Base-by-base conservation (phyloP, 2,797 vertebrate species). In the Falco berigora region DNA sequence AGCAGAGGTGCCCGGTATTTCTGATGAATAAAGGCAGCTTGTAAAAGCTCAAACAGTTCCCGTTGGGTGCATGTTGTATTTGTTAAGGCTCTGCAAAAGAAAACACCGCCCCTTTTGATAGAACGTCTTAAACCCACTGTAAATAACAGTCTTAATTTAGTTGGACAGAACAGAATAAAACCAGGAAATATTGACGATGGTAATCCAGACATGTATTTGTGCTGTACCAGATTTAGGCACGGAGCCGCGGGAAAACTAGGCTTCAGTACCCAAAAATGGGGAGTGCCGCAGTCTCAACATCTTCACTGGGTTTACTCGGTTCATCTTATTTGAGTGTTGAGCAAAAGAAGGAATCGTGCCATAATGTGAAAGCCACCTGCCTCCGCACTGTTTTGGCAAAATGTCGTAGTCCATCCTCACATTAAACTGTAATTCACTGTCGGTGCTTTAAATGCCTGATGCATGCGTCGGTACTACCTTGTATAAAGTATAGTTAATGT, bases 391-490 rank as follows among this genome's bases (percentile, higher is more conserved):
- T 19, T 58, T 12, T 40, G 91, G 63, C 72, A 63, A 24, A 79
- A 56, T 25, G 59, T 80, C 72, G 12, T 58, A 34, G 44, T 19
- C 13, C 30, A 12, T 18, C 47, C 49, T 73, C 74, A 74, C 34
- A 53, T 50, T 10, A 14, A 80, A 18, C 23, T 34, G 1, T 7
- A 46, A 14, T 58, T 68, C 9, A 4, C 21, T 58, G 30, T 18
- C 87, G 85, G 62, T n/a, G 71, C 66, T 86, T 32, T 13, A 22
- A 17, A 44, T 22, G 42, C 42, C 77, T 62, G 69, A 7, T 69
- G 20, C 27, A 1, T 10, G 6, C 80, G 4, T n/a, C 71, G 44
- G 17, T 4, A 1, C 40, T 38, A 1, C 10, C 47, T 24, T 27
- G 15, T 40, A 1, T 12, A 7, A 47, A 72, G 56, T 22, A 3